Evolutionary conservation across 2,888 invertebrate genomes (phyloP).

Genomic region (Synergus gifuensis): DNA sequence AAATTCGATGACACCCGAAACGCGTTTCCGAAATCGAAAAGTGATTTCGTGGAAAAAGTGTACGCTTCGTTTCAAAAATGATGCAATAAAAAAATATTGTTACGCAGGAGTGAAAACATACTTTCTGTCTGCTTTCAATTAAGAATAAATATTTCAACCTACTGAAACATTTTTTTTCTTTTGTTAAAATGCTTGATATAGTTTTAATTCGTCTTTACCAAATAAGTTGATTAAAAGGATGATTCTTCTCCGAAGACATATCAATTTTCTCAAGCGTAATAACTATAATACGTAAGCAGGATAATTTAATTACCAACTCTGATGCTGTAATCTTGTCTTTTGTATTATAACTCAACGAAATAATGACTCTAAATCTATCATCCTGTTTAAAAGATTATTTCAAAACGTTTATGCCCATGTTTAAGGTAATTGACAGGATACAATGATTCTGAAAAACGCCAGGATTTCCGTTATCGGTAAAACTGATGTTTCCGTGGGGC

Average conservation of each 20-base stretch:
- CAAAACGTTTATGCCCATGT: not conserved
- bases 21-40: too few species aligned
- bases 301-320: not conserved
- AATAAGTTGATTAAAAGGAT: not conserved
- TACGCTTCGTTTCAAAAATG: too few species aligned
- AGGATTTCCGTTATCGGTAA: constrained; percentile 37
- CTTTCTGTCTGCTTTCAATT: too few species aligned
- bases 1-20: not conserved
- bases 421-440: constrained; percentile 18
- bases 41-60: too few species aligned
- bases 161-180: too few species aligned
- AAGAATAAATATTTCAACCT: too few species aligned
- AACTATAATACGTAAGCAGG: not conserved
- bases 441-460: constrained; percentile 13
- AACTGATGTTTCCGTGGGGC: constrained; percentile 34
- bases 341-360: constrained; percentile 10
- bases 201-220: not conserved
- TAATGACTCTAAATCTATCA: constrained; percentile 7
- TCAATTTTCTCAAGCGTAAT: constrained; percentile 7
- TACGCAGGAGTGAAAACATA: too few species aligned
- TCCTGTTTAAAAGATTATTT: constrained; percentile 23
- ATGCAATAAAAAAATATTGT: too few species aligned
- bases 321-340: not conserved
- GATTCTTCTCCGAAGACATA: not conserved
- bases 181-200: not conserved